Evolutionary conservation across 2,113 vertebrate genomes (phyloP).

Genomic region (Neopipo cinnamomea): DNA sequence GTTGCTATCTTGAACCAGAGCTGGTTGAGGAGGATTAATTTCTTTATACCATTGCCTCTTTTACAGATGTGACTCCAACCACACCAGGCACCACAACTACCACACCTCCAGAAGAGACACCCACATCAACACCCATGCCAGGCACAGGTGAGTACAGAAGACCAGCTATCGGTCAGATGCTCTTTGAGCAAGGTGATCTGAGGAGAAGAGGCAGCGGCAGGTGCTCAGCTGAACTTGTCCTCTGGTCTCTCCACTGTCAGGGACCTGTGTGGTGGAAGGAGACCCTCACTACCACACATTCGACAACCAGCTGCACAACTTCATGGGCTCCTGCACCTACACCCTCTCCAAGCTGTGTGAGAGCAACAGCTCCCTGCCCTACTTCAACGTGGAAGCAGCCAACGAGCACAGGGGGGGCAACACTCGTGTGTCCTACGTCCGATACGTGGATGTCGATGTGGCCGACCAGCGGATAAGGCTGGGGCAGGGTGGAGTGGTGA

Average conservation of each 20-base stretch:
- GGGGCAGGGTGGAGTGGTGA: conserved; percentile 38
- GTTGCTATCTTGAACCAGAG: neutral
- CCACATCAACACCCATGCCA: neutral
- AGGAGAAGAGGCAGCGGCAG: neutral
- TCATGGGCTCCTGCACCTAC: conserved; percentile 57
- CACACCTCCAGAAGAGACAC: neutral
- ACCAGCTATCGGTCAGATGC: accelerated
- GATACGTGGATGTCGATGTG: neutral
- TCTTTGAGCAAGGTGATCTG: too few species aligned
- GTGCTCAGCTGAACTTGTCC: neutral
- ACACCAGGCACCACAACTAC: neutral
- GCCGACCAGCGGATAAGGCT: conserved; percentile 36
- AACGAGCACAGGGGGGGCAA: conserved; percentile 49
- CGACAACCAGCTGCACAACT: conserved; percentile 30
- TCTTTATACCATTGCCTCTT: neutral
- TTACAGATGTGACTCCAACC: neutral
- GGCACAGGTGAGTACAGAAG: neutral
- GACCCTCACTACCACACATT: conserved; percentile 57
- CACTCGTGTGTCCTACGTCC: conserved; percentile 56
- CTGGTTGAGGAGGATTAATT: neutral
- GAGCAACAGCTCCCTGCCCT: neutral
- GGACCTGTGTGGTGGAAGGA: neutral
- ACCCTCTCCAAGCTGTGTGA: conserved; percentile 39
- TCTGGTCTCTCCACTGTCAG: neutral
- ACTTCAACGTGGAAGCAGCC: conserved; percentile 45